Conservation (phyloP, 2,797 vertebrate species). For the Takifugu rubripes region DNA sequence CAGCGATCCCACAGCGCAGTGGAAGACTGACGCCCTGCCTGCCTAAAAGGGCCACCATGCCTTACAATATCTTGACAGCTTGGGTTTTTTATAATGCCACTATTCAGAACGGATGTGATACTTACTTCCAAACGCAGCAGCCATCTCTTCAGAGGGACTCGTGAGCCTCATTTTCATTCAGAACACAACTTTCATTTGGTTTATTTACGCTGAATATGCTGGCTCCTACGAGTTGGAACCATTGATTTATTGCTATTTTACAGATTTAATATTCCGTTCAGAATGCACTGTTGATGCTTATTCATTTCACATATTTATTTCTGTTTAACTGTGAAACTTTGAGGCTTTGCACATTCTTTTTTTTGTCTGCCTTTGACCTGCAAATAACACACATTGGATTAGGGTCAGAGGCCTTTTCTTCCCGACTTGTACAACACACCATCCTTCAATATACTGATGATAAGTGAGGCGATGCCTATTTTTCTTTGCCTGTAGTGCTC, state of each 20-base stretch:
- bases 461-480: slow-evolving; percentile 50
- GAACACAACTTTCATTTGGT: slow-evolving; percentile 20
- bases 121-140: slow-evolving; percentile 48
- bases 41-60: slow-evolving; percentile 63
- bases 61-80: slow-evolving; percentile 60
- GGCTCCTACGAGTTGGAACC: slow-evolving; percentile 24
- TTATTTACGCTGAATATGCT: slow-evolving; percentile 25
- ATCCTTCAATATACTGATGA: slow-evolving; percentile 34
- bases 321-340: slow-evolving; percentile 57
- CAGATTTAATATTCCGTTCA: slow-evolving; percentile 46
- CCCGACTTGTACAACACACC: slow-evolving; percentile 21
- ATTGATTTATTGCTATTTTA: slow-evolving; percentile 24
- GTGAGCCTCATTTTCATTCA: slow-evolving; percentile 47
- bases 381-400: slow-evolving; percentile 30
- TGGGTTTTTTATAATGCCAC: slow-evolving; percentile 53
- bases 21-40: slow-evolving; percentile 60
- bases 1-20: slow-evolving; percentile 55
- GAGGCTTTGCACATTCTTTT: slow-evolving; percentile 36
- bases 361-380: slow-evolving; percentile 2
- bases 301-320: slow-evolving; percentile 60
- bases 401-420: slow-evolving; percentile 27
- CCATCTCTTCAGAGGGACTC: slow-evolving; percentile 38
- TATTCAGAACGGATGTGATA: slow-evolving; percentile 37
- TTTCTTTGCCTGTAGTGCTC: slow-evolving; percentile 61
- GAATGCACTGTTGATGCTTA: slow-evolving; percentile 48